Percentiles rank a stretch among this genome's conserved stretches.
These are phyloP conservation scores for Catharus fuscescens DNA, from an alignment of 2,113 vertebrate species.

Conservation along the genomic window DNA sequence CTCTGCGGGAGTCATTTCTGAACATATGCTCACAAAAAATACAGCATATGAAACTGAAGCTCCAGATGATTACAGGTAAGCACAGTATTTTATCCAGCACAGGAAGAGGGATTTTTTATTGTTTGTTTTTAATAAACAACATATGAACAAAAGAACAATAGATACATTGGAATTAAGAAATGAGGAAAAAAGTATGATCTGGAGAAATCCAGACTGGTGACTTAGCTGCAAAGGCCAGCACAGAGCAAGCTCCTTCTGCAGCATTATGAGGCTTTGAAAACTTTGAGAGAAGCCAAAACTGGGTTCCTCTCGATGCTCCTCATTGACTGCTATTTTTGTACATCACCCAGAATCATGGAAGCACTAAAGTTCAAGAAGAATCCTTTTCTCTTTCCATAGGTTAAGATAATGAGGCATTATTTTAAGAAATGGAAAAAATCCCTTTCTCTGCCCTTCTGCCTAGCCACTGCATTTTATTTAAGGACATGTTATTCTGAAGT, in stretches of 20 bases:
- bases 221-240: background rate
- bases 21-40: background rate
- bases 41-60: background rate
- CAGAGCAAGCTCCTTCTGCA: background rate
- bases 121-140: slow-evolving; percentile 14
- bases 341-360: background rate
- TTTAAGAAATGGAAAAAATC: background rate
- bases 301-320: background rate
- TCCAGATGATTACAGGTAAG: slow-evolving; percentile 28
- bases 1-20: background rate
- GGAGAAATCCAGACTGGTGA: background rate
- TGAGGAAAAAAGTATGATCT: background rate
- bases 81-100: background rate
- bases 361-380: slow-evolving; percentile 7
- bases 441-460: background rate
- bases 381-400: slow-evolving; percentile 47
- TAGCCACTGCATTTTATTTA: slow-evolving; percentile 17
- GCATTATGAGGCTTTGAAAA: background rate
- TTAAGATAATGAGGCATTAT: slow-evolving; percentile 64
- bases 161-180: background rate
- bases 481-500: slow-evolving; percentile 68
- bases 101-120: background rate
- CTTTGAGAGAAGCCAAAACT: background rate
- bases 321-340: slow-evolving; percentile 27
- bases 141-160: background rate